A percentile compares a stretch with the other conserved stretches of the same genome.
Evolutionary conservation across 2,888 invertebrate genomes (phyloP).

Genomic region (Dynastes hyllus): DNA sequence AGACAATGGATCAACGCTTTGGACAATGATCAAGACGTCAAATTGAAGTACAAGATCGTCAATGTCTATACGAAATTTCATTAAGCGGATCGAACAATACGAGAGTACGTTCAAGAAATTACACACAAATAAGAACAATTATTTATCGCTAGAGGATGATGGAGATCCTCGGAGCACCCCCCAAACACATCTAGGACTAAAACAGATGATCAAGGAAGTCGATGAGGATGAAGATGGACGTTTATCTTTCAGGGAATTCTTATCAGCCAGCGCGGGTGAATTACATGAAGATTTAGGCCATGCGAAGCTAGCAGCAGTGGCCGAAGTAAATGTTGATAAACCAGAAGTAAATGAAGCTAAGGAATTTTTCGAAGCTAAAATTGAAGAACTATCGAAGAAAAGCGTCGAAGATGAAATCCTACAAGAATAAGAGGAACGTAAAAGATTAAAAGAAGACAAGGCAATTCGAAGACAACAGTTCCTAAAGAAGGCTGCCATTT

Average conservation of each 20-base stretch:
- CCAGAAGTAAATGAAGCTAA: slow-evolving; percentile 98
- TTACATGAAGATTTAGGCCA: slow-evolving; percentile 90
- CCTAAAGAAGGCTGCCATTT: slow-evolving; percentile 90
- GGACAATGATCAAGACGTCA: slow-evolving; percentile 87
- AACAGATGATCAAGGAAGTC: slow-evolving; percentile 95
- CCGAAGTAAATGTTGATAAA: slow-evolving; percentile 94
- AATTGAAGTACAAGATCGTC: slow-evolving; percentile 85
- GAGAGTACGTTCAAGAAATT: slow-evolving; percentile 91
- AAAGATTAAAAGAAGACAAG: slow-evolving; percentile 88
- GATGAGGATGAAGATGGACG: slow-evolving; percentile 90
- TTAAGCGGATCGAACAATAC: slow-evolving; percentile 95
- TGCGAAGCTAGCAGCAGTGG: slow-evolving; percentile 87
- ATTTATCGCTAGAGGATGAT: slow-evolving; percentile 95
- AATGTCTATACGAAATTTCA: slow-evolving; percentile 96
- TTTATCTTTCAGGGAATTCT: slow-evolving; percentile 93
- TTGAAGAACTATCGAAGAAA: slow-evolving; percentile 86
- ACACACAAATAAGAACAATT: slow-evolving; percentile 89
- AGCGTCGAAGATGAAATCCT: slow-evolving; percentile 94
- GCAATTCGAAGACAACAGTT: slow-evolving; percentile 86
- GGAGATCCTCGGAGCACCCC: slow-evolving; percentile 94
- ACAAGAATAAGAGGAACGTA: slow-evolving; percentile 92
- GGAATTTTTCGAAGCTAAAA: slow-evolving; percentile 96
- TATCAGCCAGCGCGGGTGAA: slow-evolving; percentile 91
- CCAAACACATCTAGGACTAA: slow-evolving; percentile 95
- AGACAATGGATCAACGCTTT: slow-evolving; percentile 91